Conservation (phyloP, 2,888 invertebrate genomes). For the Chironomus riparius region DNA sequence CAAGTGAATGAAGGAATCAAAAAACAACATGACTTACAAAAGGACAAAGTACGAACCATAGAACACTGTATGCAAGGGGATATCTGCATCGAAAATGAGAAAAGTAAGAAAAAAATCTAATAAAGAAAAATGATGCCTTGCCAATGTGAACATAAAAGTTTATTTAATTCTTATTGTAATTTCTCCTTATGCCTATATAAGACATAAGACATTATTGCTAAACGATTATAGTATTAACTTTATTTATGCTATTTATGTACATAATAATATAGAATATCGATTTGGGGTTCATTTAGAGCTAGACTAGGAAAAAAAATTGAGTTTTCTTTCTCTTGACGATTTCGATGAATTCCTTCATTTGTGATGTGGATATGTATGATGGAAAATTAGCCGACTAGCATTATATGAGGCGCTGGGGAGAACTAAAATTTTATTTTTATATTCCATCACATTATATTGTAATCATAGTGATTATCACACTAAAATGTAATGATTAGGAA, state of each 20-base stretch:
- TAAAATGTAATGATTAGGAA: no score
- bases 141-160: slow-evolving; percentile 16
- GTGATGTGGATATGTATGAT: not conserved
- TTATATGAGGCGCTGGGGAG: slow-evolving; percentile 7
- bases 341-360: no score
- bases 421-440: slow-evolving; percentile 15
- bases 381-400: slow-evolving; percentile 9
- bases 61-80: not conserved
- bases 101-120: not conserved
- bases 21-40: no score
- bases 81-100: no score
- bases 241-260: slow-evolving; percentile 13
- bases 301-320: no score
- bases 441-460: not conserved
- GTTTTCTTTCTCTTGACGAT: no score
- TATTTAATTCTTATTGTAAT: slow-evolving; percentile 25
- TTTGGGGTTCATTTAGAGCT: not conserved
- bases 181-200: not conserved
- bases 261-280: not conserved
- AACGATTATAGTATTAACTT: slow-evolving; percentile 21
- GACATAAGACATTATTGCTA: not conserved
- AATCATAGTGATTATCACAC: not conserved
- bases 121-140: slow-evolving; percentile 22
- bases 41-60: no score
- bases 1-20: no score